These are phyloP conservation scores for Ceratina calcarata DNA, from an alignment of 1,140 invertebrate species.

Conservation along the genomic window DNA sequence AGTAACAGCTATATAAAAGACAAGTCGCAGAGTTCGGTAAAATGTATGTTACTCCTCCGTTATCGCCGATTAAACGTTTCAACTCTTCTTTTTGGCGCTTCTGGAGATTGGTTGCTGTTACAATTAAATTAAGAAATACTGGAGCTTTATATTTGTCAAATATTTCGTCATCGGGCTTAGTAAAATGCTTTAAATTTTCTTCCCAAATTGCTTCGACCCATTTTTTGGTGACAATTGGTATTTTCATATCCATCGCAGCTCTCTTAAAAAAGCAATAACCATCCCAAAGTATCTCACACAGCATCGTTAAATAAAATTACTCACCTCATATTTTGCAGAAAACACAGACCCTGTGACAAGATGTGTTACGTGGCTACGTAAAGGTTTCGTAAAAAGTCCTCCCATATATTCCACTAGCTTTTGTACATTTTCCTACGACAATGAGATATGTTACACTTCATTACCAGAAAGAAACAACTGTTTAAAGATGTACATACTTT, in stretches of 20 bases:
- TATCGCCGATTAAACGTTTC: slow-evolving; percentile 85
- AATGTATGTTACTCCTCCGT: slow-evolving; percentile 84
- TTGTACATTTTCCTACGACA: slow-evolving; percentile 83
- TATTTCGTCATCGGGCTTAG: slow-evolving; percentile 83
- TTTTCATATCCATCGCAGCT: slow-evolving; percentile 86
- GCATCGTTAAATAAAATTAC: slow-evolving; percentile 14
- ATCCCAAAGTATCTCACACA: slow-evolving; percentile 1
- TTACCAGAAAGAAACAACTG: neutral
- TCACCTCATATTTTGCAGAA: slow-evolving; percentile 88
- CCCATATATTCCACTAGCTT: slow-evolving; percentile 90
- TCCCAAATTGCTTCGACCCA: slow-evolving; percentile 93
- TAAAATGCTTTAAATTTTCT: slow-evolving; percentile 82
- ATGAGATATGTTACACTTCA: neutral
- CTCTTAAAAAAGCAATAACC: slow-evolving; percentile 72
- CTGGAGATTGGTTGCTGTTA: slow-evolving; percentile 89
- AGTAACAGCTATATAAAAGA: slow-evolving; percentile 1
- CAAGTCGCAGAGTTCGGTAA: neutral
- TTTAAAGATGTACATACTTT: slow-evolving; percentile 80
- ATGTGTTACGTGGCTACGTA: slow-evolving; percentile 89
- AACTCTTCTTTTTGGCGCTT: slow-evolving; percentile 85
- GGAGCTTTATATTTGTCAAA: slow-evolving; percentile 87
- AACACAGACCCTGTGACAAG: slow-evolving; percentile 88
- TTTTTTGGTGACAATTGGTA: slow-evolving; percentile 88
- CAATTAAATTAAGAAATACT: slow-evolving; percentile 89
- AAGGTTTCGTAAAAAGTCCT: slow-evolving; percentile 86